These are phyloP conservation scores for Sarcophaga carnaria DNA, from an alignment of 2,888 invertebrate genomes.

Conservation along the genomic window DNA sequence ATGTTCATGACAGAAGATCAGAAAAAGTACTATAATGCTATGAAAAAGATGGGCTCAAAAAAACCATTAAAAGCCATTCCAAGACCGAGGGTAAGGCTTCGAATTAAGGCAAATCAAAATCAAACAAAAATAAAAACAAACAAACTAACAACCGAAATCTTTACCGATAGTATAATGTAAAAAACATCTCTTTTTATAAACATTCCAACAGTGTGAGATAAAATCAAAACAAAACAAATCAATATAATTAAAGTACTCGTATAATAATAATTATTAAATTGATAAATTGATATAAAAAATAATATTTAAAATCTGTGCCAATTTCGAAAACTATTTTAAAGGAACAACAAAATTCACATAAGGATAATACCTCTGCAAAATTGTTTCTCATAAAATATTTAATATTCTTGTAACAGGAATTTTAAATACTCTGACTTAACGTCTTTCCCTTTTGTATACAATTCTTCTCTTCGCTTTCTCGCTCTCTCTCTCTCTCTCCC, in stretches of 20 bases:
- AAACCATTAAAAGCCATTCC: conserved; percentile 99
- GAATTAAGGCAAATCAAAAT: conserved; percentile 70
- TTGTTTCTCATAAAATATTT: no score
- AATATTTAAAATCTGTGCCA: conserved; percentile 78
- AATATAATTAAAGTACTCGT: conserved; percentile 26
- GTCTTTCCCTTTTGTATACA: background rate
- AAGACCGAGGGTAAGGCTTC: conserved; percentile 92
- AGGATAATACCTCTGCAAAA: background rate
- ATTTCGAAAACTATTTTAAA: conserved; percentile 70
- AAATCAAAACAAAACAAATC: conserved; percentile 42
- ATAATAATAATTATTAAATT: background rate
- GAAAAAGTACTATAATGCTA: conserved; percentile 99
- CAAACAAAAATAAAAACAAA: conserved; percentile 65
- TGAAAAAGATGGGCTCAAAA: conserved; percentile 99
- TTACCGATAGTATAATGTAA: background rate
- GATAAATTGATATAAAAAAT: conserved; percentile 21
- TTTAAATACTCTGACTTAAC: conserved; percentile 4
- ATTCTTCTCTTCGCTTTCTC: background rate
- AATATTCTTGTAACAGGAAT: background rate
- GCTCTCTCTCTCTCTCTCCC: background rate
- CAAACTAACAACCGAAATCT: conserved; percentile 53
- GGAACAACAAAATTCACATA: conserved; percentile 3
- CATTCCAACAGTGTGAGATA: conserved; percentile 25
- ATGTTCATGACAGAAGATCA: conserved; percentile 99
- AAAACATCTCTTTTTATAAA: background rate